Evolutionary conservation across 64 coral and sea anemone species (phyloP), one percentile per base, ranked within the genome.

Genomic region (Montipora cactus): DNA sequence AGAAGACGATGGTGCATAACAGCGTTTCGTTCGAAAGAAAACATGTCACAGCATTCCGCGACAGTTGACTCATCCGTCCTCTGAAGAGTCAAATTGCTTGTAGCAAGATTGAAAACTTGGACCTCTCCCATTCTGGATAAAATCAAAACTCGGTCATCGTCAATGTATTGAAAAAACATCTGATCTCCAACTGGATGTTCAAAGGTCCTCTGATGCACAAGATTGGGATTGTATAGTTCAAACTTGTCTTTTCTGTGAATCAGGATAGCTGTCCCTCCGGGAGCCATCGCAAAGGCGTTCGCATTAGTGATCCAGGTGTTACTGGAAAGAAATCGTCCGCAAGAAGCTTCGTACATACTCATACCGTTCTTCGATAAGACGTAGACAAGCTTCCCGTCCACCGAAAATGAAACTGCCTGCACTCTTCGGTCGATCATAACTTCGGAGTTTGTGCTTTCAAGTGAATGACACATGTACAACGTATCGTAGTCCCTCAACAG

Each of bases 331-430:
- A 90, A 71, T 15, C 55, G 75, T 44, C 93, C 93, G 3, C 72
- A 79, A 15, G 88, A 79, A 37, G 93, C 80, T 45, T 85, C 47
- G 22, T 90, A 95, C 22, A 90, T 20, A 50, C 81, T 78, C 57
- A 95, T 51, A 52, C 88, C 93, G 8, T 53, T 28, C 47, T 90
- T 77, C 5, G 59, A 89, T 28, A 77, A 86, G 62, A 77, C 88
- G 73, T 87, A 95, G 13, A 95, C 55, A n/a, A 50, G 81, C 19
- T 84, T 66, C 15, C 93, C 93, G 55, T 95, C 80, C 16, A 67
- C 47, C 5, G 93, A 95, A 57, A 85, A 95, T 20, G 23, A 90
- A 50, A 95, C 21, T 0, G 59, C 88, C 14, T 69, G 72, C 23
- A 95, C 84, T 23, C 69, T 73, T n/a, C 83, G 47, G 48, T 45